Evolutionary conservation across 1,140 invertebrate species (phyloP).

Genomic region (Sarcophaga bullata): DNA sequence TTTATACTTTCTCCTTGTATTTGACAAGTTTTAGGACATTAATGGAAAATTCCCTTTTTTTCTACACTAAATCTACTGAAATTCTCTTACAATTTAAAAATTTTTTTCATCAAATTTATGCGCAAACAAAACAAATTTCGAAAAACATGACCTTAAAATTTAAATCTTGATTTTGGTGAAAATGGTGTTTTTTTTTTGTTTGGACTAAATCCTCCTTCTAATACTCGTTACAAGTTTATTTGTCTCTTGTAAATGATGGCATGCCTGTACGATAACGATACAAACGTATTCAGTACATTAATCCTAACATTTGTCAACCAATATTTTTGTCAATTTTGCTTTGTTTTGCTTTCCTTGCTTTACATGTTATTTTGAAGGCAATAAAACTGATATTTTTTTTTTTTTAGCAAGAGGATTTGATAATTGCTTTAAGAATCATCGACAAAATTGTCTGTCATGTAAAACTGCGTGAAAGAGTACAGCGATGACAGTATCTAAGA

Average conservation of each 20-base stretch:
- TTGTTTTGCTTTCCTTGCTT: not conserved
- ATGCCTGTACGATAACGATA: not conserved
- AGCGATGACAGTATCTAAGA: no score
- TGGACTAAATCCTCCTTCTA: not conserved
- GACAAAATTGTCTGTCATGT: not conserved
- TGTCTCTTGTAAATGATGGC: not conserved
- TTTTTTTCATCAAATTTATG: no score
- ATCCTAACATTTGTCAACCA: constrained; percentile 13
- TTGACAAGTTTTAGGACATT: constrained; percentile 24
- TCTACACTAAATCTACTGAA: no score
- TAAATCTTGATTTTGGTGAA: not conserved
- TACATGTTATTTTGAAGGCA: no score
- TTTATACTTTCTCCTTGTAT: not conserved
- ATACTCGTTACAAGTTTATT: not conserved
- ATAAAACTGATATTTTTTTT: not conserved
- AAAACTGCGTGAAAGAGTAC: no score
- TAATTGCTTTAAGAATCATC: constrained; percentile 24
- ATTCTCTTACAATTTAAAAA: no score
- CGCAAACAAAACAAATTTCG: no score
- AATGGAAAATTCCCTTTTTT: no score
- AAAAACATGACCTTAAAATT: not conserved
- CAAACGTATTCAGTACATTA: not conserved
- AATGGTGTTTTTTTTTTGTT: not conserved
- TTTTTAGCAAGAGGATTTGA: constrained; percentile 1
- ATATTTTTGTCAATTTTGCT: not conserved